Conservation (phyloP, 1,140 invertebrate genomes). For the Lepidurus apus region DNA sequence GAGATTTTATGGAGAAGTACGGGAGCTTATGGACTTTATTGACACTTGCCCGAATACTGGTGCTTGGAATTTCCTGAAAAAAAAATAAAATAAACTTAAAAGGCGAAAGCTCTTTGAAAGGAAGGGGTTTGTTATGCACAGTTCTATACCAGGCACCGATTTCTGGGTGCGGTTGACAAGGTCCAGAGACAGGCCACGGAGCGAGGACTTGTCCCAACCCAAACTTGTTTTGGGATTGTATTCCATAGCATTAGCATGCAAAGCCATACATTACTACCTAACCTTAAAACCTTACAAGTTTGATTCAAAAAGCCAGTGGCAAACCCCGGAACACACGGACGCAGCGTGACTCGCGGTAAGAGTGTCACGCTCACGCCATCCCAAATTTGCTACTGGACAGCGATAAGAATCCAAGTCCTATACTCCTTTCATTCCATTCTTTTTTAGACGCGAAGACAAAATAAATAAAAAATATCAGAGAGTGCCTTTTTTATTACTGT, state of each 20-base stretch:
- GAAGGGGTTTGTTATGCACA: constrained; percentile 5
- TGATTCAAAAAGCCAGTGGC: constrained; percentile 13
- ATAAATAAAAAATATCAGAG: too few relatives aligned
- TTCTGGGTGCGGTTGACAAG: constrained; percentile 18
- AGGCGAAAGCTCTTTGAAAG: constrained; percentile 1
- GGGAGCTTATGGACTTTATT: background rate
- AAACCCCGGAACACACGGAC: constrained; percentile 8
- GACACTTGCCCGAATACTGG: background rate
- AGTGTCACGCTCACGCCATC: constrained; percentile 20
- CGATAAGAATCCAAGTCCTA: background rate
- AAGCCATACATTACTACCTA: background rate
- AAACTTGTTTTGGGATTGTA: constrained; percentile 7
- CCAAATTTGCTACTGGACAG: constrained; percentile 16
- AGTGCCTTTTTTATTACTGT: too few relatives aligned
- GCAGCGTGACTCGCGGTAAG: background rate
- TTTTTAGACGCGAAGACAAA: background rate
- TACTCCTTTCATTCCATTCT: background rate
- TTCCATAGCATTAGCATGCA: constrained; percentile 18
- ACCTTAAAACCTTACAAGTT: constrained; percentile 1
- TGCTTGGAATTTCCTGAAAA: background rate
- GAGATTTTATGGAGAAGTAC: background rate
- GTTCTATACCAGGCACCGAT: background rate
- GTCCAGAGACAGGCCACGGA: constrained; percentile 8
- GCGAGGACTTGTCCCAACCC: constrained; percentile 3
- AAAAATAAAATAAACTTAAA: background rate